Evolutionary conservation across 2,888 invertebrate genomes (phyloP).

Genomic region (Notocelia uddmanniana): DNA sequence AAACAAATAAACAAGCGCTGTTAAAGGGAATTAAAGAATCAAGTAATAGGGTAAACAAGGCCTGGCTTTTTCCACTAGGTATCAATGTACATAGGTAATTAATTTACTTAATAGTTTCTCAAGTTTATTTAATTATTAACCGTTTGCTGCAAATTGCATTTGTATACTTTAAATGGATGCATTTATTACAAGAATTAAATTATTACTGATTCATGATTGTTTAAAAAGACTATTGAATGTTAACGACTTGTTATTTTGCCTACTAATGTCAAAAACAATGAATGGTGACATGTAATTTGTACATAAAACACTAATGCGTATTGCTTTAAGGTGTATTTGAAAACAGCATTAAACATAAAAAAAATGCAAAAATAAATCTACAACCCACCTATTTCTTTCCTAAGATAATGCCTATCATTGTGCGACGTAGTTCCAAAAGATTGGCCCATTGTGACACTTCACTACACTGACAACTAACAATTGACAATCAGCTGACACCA

Average conservation of each 20-base stretch:
- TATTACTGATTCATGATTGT: no score
- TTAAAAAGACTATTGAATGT: background rate
- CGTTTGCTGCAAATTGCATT: no score
- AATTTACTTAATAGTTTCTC: no score
- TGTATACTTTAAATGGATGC: no score
- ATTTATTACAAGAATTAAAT: no score
- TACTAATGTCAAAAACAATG: background rate
- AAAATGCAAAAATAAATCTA: slow-evolving; percentile 1
- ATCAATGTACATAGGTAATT: no score
- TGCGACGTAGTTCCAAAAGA: slow-evolving; percentile 82
- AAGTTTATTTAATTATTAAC: no score
- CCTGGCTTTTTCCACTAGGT: no score
- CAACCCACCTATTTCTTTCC: slow-evolving; percentile 81
- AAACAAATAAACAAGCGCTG: slow-evolving; percentile 16
- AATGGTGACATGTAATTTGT: background rate
- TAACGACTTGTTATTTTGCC: background rate
- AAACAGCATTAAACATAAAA: slow-evolving; percentile 1
- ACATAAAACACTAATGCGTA: background rate
- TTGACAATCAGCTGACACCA: slow-evolving; percentile 37
- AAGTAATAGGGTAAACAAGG: background rate
- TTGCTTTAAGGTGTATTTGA: background rate
- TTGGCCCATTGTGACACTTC: slow-evolving; percentile 80
- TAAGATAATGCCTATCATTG: slow-evolving; percentile 74
- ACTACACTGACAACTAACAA: slow-evolving; percentile 62
- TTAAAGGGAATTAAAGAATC: background rate